Conservation (phyloP, 1,140 invertebrate genomes). For the Drosophila mayri region DNA sequence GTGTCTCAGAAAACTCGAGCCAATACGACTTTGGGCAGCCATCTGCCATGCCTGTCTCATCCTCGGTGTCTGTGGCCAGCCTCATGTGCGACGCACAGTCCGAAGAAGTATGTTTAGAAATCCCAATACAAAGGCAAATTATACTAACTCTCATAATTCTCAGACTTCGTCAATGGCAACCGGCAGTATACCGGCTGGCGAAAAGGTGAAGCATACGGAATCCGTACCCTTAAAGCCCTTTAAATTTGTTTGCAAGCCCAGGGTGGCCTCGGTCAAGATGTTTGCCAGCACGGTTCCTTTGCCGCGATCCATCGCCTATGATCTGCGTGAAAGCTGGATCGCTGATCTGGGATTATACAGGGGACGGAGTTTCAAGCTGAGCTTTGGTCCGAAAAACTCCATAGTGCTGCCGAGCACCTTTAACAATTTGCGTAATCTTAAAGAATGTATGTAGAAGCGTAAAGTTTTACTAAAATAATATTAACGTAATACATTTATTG, state of each 20-base stretch:
- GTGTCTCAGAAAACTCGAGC: conserved; percentile 67
- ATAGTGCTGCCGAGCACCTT: conserved; percentile 85
- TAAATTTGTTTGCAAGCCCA: conserved; percentile 70
- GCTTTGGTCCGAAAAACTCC: conserved; percentile 90
- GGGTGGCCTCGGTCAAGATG: conserved; percentile 84
- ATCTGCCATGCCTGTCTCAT: conserved; percentile 54
- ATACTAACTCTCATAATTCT: neutral
- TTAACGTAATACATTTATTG: neutral
- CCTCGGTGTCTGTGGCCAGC: conserved; percentile 67
- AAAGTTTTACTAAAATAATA: neutral
- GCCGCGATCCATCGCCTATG: conserved; percentile 84
- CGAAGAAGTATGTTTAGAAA: conserved; percentile 40
- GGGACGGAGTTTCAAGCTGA: conserved; percentile 90
- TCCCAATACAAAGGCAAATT: too few species aligned
- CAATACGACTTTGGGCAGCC: conserved; percentile 61
- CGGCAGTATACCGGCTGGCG: conserved; percentile 28
- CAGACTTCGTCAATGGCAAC: conserved; percentile 58
- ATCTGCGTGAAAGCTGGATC: conserved; percentile 86
- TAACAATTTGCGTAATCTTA: conserved; percentile 58
- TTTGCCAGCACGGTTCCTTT: conserved; percentile 85
- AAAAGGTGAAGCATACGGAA: conserved; percentile 1
- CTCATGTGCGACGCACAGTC: conserved; percentile 61
- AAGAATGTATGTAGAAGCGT: conserved; percentile 27
- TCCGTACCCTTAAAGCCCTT: conserved; percentile 32
- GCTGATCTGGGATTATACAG: conserved; percentile 89